These are phyloP conservation scores for Coronaproctus castanopsis DNA, from an alignment of 2,888 invertebrate genomes.

Conservation along the genomic window DNA sequence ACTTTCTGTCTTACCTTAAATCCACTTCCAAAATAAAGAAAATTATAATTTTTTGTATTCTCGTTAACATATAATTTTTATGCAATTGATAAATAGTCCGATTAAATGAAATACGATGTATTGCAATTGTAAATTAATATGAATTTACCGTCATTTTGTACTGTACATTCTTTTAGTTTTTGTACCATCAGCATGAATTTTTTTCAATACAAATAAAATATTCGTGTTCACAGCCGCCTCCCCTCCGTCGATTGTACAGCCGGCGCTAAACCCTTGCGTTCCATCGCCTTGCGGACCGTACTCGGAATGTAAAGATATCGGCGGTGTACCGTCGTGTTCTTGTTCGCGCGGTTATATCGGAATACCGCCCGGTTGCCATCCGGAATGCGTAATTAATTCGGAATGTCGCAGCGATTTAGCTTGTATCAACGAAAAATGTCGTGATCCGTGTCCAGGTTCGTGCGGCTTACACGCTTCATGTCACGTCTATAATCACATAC, in stretches of 20 bases:
- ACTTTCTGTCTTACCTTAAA: too few species aligned
- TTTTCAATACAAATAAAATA: too few species aligned
- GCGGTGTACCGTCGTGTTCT: slow-evolving; percentile 44
- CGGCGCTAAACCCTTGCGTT: slow-evolving; percentile 33
- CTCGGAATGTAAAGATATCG: slow-evolving; percentile 46
- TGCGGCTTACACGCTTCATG: slow-evolving; percentile 28
- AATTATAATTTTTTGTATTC: too few species aligned
- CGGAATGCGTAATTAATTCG: slow-evolving; percentile 45
- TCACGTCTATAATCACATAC: slow-evolving; percentile 48
- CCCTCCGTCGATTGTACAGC: slow-evolving; percentile 16
- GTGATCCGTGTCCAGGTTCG: slow-evolving; percentile 31
- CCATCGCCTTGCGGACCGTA: slow-evolving; percentile 62
- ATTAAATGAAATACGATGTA: too few species aligned
- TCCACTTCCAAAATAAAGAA: too few species aligned
- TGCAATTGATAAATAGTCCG: too few species aligned
- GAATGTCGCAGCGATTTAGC: slow-evolving; percentile 33
- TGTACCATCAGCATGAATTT: too few species aligned
- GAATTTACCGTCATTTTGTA: too few species aligned
- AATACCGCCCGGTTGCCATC: slow-evolving; percentile 46
- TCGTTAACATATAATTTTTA: too few species aligned
- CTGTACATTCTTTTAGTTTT: too few species aligned
- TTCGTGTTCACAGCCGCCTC: too few species aligned
- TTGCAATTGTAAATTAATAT: too few species aligned
- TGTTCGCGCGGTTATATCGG: slow-evolving; percentile 45
- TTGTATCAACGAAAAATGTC: slow-evolving; percentile 30